Conservation (phyloP, 1,140 invertebrate genomes). For the Drosophila littoralis region DNA sequence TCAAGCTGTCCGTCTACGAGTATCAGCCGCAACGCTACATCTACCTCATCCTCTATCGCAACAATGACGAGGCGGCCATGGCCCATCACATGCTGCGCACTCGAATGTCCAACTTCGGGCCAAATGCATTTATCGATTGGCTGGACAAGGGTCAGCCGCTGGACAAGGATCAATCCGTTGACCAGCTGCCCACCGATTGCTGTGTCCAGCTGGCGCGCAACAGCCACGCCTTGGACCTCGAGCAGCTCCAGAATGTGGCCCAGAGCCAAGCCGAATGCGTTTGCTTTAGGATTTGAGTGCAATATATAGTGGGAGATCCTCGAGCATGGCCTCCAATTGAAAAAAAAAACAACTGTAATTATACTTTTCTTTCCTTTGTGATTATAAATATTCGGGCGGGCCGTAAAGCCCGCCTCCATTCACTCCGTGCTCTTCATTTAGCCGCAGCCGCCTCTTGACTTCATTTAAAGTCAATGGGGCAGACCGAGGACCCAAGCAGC, state of each 20-base stretch:
- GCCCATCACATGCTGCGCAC: conserved; percentile 27
- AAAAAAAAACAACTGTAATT: conserved; percentile 1
- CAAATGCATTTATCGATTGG: conserved; percentile 35
- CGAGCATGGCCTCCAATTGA: no score
- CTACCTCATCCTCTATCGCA: conserved; percentile 45
- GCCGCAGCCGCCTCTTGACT: conserved; percentile 73
- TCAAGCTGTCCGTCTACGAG: conserved; percentile 35
- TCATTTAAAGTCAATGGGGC: conserved; percentile 67
- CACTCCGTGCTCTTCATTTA: conserved; percentile 1
- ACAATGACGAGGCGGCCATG: conserved; percentile 47
- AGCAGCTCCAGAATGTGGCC: neutral
- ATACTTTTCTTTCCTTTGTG: conserved; percentile 27
- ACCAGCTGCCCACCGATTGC: neutral
- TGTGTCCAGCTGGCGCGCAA: conserved; percentile 28
- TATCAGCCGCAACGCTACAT: neutral
- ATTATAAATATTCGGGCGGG: conserved; percentile 20
- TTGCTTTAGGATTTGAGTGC: conserved; percentile 30
- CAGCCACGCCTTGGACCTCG: no score
- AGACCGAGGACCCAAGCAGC: conserved; percentile 36
- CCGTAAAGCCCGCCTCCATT: neutral
- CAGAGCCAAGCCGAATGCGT: neutral
- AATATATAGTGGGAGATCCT: neutral
- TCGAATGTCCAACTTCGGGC: conserved; percentile 29
- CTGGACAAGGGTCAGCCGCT: neutral
- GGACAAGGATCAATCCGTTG: neutral